phyloP scores from a whole-genome alignment of 2,797 vertebrate genomes.

The Ctenosaura bakeri region DNA sequence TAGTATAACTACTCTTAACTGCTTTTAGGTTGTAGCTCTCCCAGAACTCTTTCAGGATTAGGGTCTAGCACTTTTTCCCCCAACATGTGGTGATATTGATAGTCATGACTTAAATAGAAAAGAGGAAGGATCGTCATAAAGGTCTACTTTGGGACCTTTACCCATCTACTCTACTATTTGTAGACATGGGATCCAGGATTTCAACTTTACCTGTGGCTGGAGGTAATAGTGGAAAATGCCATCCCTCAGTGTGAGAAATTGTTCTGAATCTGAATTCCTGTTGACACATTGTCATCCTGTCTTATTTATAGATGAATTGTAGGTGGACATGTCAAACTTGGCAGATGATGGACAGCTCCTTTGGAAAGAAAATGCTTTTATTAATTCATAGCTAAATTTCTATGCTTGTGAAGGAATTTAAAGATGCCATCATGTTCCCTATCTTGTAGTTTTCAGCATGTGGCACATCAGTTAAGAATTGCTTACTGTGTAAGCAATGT shows the following conservation, averaged over 20 bases:
- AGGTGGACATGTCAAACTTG: not conserved
- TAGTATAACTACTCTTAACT: no score
- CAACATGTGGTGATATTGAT: no score
- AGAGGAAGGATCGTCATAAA: not conserved
- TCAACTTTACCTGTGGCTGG: not conserved
- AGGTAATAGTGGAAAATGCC: not conserved
- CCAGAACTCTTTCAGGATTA: no score
- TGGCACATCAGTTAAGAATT: not conserved
- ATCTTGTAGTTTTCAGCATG: not conserved
- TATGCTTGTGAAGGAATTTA: rapidly evolving
- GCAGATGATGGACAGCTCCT: not conserved
- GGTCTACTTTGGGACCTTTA: not conserved
- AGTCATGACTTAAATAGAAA: not conserved
- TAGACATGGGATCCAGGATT: not conserved
- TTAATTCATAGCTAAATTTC: not conserved
- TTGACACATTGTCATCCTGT: not conserved
- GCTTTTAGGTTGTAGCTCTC: no score
- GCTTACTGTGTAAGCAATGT: not conserved
- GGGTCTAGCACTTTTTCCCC: no score
- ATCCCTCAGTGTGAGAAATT: not conserved
- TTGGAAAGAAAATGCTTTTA: not conserved
- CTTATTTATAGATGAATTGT: not conserved
- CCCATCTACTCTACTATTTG: not conserved
- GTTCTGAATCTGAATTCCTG: not conserved
- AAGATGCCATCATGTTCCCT: not conserved